Percentiles rank a stretch among this genome's conserved stretches.
phyloP scores from a whole-genome alignment of 2,797 vertebrate genomes.

The Petrocephalus schoutedeni region DNA sequence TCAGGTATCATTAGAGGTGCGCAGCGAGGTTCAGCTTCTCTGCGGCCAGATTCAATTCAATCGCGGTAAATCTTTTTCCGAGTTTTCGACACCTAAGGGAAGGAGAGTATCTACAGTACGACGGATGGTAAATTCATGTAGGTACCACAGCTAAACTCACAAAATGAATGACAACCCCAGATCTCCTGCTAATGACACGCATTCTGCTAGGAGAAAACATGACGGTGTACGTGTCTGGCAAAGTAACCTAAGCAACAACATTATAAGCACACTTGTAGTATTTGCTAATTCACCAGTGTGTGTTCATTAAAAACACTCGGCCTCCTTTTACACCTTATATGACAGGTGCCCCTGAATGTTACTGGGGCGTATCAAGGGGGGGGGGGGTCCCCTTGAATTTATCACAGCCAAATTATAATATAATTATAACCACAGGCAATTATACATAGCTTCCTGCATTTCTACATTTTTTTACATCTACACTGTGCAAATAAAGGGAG shows the following conservation, averaged over 20 bases:
- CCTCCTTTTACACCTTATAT: not conserved
- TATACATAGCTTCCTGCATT: too few relatives aligned
- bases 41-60: not conserved
- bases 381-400: too few relatives aligned
- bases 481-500: too few relatives aligned
- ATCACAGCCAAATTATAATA: too few relatives aligned
- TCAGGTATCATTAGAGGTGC: not conserved
- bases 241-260: not conserved
- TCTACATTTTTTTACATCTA: too few relatives aligned
- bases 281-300: not conserved
- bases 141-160: not conserved
- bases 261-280: not conserved
- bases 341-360: not conserved
- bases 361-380: not conserved
- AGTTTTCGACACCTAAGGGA: too few relatives aligned
- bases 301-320: not conserved
- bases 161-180: not conserved
- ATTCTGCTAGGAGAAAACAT: not conserved
- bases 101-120: not conserved
- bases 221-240: not conserved
- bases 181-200: not conserved
- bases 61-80: not conserved
- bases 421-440: too few relatives aligned
- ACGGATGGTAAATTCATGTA: not conserved
- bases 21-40: not conserved